A percentile compares a stretch with the other conserved stretches of the same genome.
Conservation (phyloP, 2,797 vertebrate genomes). For the Etheostoma nigrum region DNA sequence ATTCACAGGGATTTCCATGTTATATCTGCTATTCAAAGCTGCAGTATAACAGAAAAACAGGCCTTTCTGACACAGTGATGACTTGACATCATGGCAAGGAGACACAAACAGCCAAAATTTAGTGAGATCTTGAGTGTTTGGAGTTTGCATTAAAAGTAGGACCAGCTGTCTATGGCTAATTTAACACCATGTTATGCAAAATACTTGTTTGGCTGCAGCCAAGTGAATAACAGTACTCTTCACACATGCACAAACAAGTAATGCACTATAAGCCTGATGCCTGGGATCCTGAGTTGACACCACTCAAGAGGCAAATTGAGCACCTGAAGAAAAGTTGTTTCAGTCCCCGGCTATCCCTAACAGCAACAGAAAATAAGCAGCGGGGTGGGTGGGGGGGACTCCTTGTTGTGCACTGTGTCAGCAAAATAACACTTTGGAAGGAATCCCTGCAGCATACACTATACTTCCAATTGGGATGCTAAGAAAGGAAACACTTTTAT, state of each 20-base stretch:
- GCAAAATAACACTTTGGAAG: conserved; percentile 48
- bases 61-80: conserved; percentile 17
- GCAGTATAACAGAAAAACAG: conserved; percentile 10
- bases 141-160: conserved; percentile 60
- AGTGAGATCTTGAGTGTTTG: conserved; percentile 47
- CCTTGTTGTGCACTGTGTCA: conserved; percentile 53
- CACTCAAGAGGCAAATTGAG: conserved; percentile 31
- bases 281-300: conserved; percentile 44
- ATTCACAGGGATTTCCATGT: conserved; percentile 31
- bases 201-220: conserved; percentile 37
- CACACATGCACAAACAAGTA: conserved; percentile 36
- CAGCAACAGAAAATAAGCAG: conserved; percentile 32
- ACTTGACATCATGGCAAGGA: conserved; percentile 22
- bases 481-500: conserved; percentile 24
- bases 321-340: conserved; percentile 51
- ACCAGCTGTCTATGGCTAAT: conserved; percentile 66
- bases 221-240: conserved; percentile 28
- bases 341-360: conserved; percentile 30
- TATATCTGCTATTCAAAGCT: conserved; percentile 12
- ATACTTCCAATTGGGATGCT: neutral
- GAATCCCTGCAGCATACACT: conserved; percentile 40
- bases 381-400: conserved; percentile 26
- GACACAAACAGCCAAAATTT: conserved; percentile 25
- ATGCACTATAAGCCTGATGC: conserved; percentile 43
- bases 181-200: conserved; percentile 57